Evolutionary conservation across 2,113 vertebrate genomes (phyloP), one percentile per base, ranked within the genome.

Genomic region (Penelope pileata): DNA sequence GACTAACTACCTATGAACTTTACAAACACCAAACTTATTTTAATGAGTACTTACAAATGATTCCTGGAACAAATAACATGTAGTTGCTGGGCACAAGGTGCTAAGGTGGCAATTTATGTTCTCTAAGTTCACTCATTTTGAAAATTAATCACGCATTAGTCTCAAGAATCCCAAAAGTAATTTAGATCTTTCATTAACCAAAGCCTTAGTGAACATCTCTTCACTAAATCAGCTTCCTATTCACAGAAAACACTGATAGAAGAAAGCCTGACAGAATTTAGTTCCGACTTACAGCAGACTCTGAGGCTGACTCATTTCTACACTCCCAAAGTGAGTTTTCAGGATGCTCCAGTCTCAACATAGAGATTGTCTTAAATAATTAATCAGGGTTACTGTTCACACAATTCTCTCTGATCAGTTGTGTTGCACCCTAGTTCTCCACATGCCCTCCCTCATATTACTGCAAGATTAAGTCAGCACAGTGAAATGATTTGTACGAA

Each of bases 1-100:
- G 30, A 7, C 12, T 53, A 0, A 0, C 32, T 60, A 40, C 26
- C 42, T 43, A 9, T 34, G n/a, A 38, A 53, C 26, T 59, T 19
- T 19, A 67, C 22, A 68, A 84, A 83, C 54, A 27, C 12, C 4
- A 12, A 42, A 5, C 12, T 88, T 62, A 32, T 58, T 85, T 58
- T n/a, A 84, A 56, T 6, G 53, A 79, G 22, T n/a, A 64, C 30
- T 29, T 63, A 29, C 19, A 84, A 82, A 56, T 56, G 15, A 69
- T 16, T 86, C 24, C n/a, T 8, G 8, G 53, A 83, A 67, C 51
- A 64, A 76, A 73, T 14, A 70, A 47, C 9, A 15, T 34, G 53
- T 29, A 72, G 48, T 91, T 14, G 2, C 48, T 69, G 26, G 10
- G 22, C 27, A 73, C 43, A 66, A 43, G 26, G 12, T 58, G 8